Evolutionary conservation across 2,888 invertebrate genomes (phyloP), one percentile per base, ranked within the genome.

Genomic region (Orthosia cruda): DNA sequence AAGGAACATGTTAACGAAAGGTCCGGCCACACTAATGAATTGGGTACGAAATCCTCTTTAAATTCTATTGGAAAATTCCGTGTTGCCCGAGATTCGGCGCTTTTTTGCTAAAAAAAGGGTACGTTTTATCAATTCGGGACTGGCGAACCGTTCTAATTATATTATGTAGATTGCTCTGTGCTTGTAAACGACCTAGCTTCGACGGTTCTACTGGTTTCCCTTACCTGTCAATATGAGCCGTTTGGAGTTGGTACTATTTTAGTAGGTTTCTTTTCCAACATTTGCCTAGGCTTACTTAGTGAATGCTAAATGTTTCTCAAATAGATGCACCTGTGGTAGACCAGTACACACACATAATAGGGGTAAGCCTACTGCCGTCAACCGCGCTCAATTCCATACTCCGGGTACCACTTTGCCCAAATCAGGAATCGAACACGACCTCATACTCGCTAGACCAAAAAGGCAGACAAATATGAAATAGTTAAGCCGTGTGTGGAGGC

Each of bases 51-150:
- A 85, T 83, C 80, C 81, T 81, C 83, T 87, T 88, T 83, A 81
- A 88, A 88, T 86, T 87, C 83, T 83, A 86, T 88, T 84, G 81
- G 87, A 85, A 87, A 86, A 87, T 83, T 73, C 68, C 72, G 76
- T 74, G 74, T 82, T 83, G 77, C 57, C 74, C 70, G 71, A 81
- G 79, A 80, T 80, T 77, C 80, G 62, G 72, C 76, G 64, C 20
- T 84, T 88, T 86, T 84, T 72, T 64, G 26, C 52, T 32, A 71
- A 80, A 85, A n/a, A 88, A 87, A 85, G 84, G 87, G 78, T 80
- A 81, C 79, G 75, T 80, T 85, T 88, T 87, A 88, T 88, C 84
- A 87, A 87, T 87, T 87, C 68, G 76, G 74, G 76, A 59, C 62
- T 77, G 81, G 80, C 65, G 83, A 77, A 50, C 76, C 70, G 77